Percentiles rank a stretch among this genome's conserved stretches.
Evolutionary conservation across 1,140 invertebrate genomes (phyloP).

Genomic region (Diploscapter pachys): DNA sequence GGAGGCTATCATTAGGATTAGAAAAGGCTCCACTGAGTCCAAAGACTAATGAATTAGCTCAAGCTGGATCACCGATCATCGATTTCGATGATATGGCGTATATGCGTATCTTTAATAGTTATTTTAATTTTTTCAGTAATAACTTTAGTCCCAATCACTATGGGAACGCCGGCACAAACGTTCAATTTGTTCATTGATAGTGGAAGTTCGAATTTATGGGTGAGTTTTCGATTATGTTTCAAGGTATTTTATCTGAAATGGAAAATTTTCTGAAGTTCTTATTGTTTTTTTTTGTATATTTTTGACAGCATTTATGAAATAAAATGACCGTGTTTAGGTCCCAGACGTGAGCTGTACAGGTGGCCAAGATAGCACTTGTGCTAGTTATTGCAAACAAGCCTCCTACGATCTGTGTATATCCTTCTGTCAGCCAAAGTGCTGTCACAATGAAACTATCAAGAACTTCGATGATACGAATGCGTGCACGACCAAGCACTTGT

Average conservation of each 20-base stretch:
- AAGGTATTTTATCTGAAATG: too few relatives aligned
- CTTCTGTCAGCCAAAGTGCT: slow-evolving; percentile 25
- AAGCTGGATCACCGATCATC: slow-evolving; percentile 15
- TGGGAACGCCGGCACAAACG: slow-evolving; percentile 26
- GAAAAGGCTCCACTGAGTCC: too few relatives aligned
- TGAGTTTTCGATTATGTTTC: too few relatives aligned
- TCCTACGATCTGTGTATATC: slow-evolving; percentile 25
- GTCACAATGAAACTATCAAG: neutral
- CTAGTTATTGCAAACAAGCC: slow-evolving; percentile 26
- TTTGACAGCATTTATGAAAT: too few relatives aligned
- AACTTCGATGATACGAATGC: slow-evolving; percentile 14
- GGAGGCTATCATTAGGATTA: too few relatives aligned
- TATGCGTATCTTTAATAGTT: slow-evolving; percentile 9
- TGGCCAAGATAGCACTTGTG: slow-evolving; percentile 14
- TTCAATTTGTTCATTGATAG: slow-evolving; percentile 28
- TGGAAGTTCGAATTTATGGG: slow-evolving; percentile 24
- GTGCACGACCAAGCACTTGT: slow-evolving; percentile 22
- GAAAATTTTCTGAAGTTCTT: too few relatives aligned
- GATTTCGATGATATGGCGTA: slow-evolving; percentile 34
- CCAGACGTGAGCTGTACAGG: slow-evolving; percentile 20
- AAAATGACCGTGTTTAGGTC: neutral
- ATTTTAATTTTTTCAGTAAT: neutral
- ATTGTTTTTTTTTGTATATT: too few relatives aligned
- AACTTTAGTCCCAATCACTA: slow-evolving; percentile 20
- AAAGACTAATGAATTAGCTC: too few relatives aligned